A percentile compares a stretch with the other conserved stretches of the same genome.
phyloP scores from a whole-genome alignment of 2,113 vertebrate genomes.

The Ciconia boyciana region DNA sequence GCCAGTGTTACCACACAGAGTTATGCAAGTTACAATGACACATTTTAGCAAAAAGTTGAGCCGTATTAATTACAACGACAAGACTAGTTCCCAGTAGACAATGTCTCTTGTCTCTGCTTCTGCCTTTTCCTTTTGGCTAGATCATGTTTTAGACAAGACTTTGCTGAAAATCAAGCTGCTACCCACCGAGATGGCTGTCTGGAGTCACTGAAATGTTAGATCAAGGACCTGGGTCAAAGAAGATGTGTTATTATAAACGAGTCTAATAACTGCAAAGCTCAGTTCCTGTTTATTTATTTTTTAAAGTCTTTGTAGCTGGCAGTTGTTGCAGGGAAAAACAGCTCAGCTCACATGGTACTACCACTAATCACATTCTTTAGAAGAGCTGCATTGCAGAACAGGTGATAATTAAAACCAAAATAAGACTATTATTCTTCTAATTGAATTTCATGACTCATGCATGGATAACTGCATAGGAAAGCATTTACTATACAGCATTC shows the following conservation, averaged over 20 bases:
- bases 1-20: not conserved
- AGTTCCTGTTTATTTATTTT: not conserved
- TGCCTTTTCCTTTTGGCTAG: not conserved
- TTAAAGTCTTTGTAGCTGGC: not conserved
- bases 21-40: not conserved
- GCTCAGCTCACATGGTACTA: not conserved
- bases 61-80: not conserved
- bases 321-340: not conserved
- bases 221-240: not conserved
- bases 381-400: not conserved
- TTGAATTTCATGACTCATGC: not conserved
- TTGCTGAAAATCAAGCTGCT: not conserved
- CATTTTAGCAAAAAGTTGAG: not conserved
- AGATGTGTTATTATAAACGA: not conserved
- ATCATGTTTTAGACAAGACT: not conserved
- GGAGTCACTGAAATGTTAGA: not conserved
- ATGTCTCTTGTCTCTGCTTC: not conserved
- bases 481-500: not conserved
- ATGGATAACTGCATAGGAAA: not conserved
- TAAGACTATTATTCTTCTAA: not conserved
- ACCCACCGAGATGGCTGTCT: not conserved
- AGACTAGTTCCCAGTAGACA: not conserved
- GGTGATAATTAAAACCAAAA: not conserved
- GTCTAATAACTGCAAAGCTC: not conserved
- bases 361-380: not conserved